Base-by-base conservation (phyloP, 2,888 invertebrate genomes). In the Osedax fenrisi region DNA sequence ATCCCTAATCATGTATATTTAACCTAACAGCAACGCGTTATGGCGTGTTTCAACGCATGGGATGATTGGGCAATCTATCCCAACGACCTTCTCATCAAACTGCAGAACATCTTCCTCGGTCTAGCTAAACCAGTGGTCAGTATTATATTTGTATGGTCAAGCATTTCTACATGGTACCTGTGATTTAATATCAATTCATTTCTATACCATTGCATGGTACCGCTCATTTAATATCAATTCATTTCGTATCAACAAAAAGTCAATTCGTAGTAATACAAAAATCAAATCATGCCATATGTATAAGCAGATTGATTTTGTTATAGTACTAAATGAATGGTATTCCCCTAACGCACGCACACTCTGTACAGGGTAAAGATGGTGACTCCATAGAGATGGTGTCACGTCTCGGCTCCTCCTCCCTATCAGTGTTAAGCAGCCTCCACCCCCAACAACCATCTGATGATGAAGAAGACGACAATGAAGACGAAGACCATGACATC, bases 11-110 rank as follows among this genome's bases (percentile, higher is more conserved):
- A n/a, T n/a, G n/a, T n/a, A n/a, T n/a, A n/a, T n/a, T n/a, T n/a
- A n/a, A n/a, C n/a, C n/a, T 80, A 80, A 3, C 81, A 85, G 84
- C 85, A 86, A 82, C 84, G 95, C 67, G 91, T 96, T 27, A 89
- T 93, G 83, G 89, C 91, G 81, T 91, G 92, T 80, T 89, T 97
- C 83, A 89, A 92, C 81, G 93, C 95, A 1, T 97, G 98, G 96
- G 95, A 96, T 84, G 97, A 98, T 83, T 94, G 94, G 90, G 90
- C 92, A 21, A 90, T 98, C 76, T 98, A 97, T 86, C 92, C 96
- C 0, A 90, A 91, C 75, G 94, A 96, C 78, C 92, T 91, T 85
- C 87, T 99, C 77, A 89, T 90, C 77, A 90, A 89, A 82, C 86
- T 95, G 76, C 92, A 94, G 83, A 92, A 93, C 81, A 88, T 91